Evolutionary conservation across 2,113 vertebrate species (phyloP).

Genomic region (Turdus rufiventris): DNA sequence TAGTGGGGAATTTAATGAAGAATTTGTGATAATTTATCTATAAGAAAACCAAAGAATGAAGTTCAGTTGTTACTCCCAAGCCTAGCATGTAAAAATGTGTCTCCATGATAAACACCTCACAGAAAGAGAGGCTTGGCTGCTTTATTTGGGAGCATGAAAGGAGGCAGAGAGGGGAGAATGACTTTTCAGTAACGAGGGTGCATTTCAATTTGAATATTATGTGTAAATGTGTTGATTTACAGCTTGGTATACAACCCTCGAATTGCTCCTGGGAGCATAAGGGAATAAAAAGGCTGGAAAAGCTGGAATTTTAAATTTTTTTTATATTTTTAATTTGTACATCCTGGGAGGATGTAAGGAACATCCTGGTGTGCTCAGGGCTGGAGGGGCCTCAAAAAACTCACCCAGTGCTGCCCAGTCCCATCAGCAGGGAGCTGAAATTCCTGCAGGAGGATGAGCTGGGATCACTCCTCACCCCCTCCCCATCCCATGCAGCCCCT

Average conservation of each 20-base stretch:
- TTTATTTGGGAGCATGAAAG: not conserved
- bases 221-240: not conserved
- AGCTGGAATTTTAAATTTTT: not conserved
- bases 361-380: too few relatives aligned
- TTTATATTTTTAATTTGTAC: too few relatives aligned
- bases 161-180: not conserved
- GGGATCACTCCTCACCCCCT: too few relatives aligned
- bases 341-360: too few relatives aligned
- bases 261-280: not conserved
- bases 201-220: not conserved
- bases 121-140: not conserved
- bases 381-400: too few relatives aligned
- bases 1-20: not conserved
- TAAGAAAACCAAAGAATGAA: not conserved
- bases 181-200: too few relatives aligned
- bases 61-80: not conserved
- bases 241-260: not conserved
- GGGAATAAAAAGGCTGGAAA: not conserved
- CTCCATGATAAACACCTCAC: not conserved
- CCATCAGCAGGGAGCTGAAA: too few relatives aligned
- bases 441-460: too few relatives aligned
- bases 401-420: too few relatives aligned
- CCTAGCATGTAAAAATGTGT: not conserved
- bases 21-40: not conserved
- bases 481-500: too few relatives aligned